A percentile compares a stretch with the other conserved stretches of the same genome.
phyloP scores from a whole-genome alignment of 2,888 invertebrate genomes.

The Nemoura dubitans region DNA sequence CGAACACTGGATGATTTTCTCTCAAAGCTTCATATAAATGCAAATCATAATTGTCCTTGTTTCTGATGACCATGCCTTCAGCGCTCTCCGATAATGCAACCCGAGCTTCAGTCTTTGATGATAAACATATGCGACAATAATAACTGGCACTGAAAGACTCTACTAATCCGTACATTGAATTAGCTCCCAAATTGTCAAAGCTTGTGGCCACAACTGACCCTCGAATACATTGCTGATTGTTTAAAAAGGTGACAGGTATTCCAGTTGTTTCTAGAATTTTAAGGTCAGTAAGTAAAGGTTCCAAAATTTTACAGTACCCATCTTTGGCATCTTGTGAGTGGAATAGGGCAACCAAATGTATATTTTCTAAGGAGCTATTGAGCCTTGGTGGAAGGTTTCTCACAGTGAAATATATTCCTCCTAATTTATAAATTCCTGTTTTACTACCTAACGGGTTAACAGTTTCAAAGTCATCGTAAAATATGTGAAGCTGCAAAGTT shows the following conservation, averaged over 20 bases:
- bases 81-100: too few relatives aligned
- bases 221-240: slow-evolving; percentile 29
- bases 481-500: slow-evolving; percentile 44
- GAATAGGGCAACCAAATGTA: slow-evolving; percentile 45
- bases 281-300: slow-evolving; percentile 43
- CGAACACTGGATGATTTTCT: slow-evolving; percentile 50
- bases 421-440: slow-evolving; percentile 27
- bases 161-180: slow-evolving; percentile 51
- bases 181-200: slow-evolving; percentile 52
- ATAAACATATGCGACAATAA: slow-evolving; percentile 52
- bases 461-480: slow-evolving; percentile 50
- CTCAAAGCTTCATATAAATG: too few relatives aligned
- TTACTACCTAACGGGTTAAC: slow-evolving; percentile 50
- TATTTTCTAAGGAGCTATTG: slow-evolving; percentile 45
- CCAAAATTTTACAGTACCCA: slow-evolving; percentile 34
- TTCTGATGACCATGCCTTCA: too few relatives aligned
- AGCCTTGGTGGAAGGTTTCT: slow-evolving; percentile 45
- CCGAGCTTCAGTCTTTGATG: too few relatives aligned
- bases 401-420: slow-evolving; percentile 15
- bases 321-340: slow-evolving; percentile 42
- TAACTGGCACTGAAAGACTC: slow-evolving; percentile 52
- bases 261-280: slow-evolving; percentile 46
- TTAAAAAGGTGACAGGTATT: slow-evolving; percentile 3
- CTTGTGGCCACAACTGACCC: slow-evolving; percentile 45
- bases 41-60: too few relatives aligned